Conservation (phyloP, 2,888 invertebrate genomes). For the Patella pellucida region DNA sequence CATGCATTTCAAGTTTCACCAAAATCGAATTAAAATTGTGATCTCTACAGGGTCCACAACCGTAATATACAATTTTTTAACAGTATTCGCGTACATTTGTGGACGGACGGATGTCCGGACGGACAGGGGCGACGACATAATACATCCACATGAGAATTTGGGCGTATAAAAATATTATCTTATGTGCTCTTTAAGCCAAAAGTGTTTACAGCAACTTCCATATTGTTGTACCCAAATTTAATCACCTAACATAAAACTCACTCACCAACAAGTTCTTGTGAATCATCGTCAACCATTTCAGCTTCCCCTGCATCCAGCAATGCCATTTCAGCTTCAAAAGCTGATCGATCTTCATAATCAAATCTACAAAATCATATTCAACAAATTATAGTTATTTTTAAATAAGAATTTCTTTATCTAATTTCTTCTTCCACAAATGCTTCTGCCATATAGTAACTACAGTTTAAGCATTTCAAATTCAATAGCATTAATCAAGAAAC, state of each 20-base stretch:
- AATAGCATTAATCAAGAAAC: too few species aligned
- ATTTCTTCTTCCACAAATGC: neutral
- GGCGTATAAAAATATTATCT: too few species aligned
- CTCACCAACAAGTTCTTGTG: slow-evolving; percentile 11
- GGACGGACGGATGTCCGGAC: too few species aligned
- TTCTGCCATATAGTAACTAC: slow-evolving; percentile 3
- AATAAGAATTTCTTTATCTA: neutral
- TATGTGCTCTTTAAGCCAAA: too few species aligned
- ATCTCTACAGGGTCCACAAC: too few species aligned
- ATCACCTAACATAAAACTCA: neutral
- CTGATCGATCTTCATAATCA: slow-evolving; percentile 55
- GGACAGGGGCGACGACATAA: too few species aligned
- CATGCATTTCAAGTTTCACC: too few species aligned
- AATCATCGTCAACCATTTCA: slow-evolving; percentile 47
- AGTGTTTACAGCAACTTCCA: too few species aligned
- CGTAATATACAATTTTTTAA: too few species aligned
- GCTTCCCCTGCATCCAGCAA: slow-evolving; percentile 76
- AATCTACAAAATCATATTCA: slow-evolving; percentile 18
- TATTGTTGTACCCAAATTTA: neutral
- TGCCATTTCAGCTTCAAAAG: slow-evolving; percentile 81
- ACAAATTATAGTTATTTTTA: neutral
- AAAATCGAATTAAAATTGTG: too few species aligned
- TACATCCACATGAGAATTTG: too few species aligned
- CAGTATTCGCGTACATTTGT: too few species aligned
- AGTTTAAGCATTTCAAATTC: neutral